Evolutionary conservation across 2,888 invertebrate species (phyloP), one percentile per base, ranked within the genome.

Genomic region (Sarcophaga caerulescens): DNA sequence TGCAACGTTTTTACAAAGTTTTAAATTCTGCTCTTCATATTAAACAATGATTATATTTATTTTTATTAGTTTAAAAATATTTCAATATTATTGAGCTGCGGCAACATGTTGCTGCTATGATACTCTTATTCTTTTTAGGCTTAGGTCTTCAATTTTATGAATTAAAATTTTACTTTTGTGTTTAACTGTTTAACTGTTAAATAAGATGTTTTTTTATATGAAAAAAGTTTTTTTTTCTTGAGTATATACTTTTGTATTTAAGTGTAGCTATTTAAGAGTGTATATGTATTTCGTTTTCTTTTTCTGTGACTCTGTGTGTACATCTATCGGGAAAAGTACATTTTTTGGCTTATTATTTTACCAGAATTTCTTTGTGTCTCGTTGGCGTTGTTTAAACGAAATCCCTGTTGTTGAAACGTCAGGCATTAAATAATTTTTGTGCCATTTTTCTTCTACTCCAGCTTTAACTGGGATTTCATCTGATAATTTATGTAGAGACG

Each of bases 401-500:
- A 44, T 19, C 57, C 17, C 57, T 57, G 59, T 59, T 25, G 17
- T 76, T 59, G 59, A 35, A 71, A 35, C 70, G 65, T 75, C 75
- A 78, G 81, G 81, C 81, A 76, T 82, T 82, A 80, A 80, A 82
- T 73, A 79, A 76, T 76, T 73, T 80, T 73, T 83, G 23, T 82
- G 60, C 62, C 79, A 68, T 80, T 71, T 59, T 77, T 79, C 75
- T 82, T 79, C 12, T 35, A 35, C 10, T 35, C 19, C 63, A 63
- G 71, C 76, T 77, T 81, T 80, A 79, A 63, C 80, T 81, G 69
- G 81, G 84, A 84, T 75, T 86, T 81, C 65, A 71, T 62, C 68
- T 65, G 21, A 86, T 84, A 84, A 84, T 86, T 86, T 86, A 84
- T 86, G 83, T 86, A 74, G 69, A 86, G 65, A 86, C 80, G 74